Evolutionary conservation across 2,113 vertebrate species (phyloP).

Genomic region (Kryptolebias marmoratus): DNA sequence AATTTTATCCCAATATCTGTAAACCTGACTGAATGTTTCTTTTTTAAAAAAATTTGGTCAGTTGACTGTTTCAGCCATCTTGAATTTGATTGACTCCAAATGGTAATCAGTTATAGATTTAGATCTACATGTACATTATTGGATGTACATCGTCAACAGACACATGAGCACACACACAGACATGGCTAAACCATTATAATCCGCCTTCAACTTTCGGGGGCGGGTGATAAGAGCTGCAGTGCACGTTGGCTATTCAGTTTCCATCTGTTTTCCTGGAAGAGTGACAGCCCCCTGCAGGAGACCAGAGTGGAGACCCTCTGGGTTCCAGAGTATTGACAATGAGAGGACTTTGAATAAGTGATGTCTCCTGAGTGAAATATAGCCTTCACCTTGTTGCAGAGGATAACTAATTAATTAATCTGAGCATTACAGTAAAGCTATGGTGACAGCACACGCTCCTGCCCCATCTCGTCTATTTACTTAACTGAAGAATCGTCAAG

Average conservation of each 20-base stretch:
- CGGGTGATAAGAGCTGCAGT: background rate
- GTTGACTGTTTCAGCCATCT: no score
- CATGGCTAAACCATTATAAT: no score
- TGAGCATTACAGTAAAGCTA: conserved; percentile 52
- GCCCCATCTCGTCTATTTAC: conserved; percentile 68
- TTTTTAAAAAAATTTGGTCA: no score
- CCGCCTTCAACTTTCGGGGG: background rate
- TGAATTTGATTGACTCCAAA: no score
- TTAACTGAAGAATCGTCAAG: conserved; percentile 74
- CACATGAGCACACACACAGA: no score
- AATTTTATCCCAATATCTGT: no score
- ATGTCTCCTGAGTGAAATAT: conserved; percentile 63
- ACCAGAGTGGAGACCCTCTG: conserved; percentile 32
- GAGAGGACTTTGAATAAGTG: conserved; percentile 57
- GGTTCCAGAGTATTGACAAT: conserved; percentile 57
- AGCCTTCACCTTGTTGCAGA: conserved; percentile 56
- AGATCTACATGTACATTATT: no score
- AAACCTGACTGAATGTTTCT: no score
- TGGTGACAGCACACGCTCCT: conserved; percentile 38
- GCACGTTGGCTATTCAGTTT: conserved; percentile 3
- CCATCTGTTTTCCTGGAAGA: conserved; percentile 40
- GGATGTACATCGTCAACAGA: no score
- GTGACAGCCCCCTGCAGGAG: conserved; percentile 33
- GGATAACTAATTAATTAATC: conserved; percentile 76
- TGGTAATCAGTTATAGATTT: no score